Conservation (phyloP, 2,888 invertebrate species). For the Nemurella pictetii region DNA sequence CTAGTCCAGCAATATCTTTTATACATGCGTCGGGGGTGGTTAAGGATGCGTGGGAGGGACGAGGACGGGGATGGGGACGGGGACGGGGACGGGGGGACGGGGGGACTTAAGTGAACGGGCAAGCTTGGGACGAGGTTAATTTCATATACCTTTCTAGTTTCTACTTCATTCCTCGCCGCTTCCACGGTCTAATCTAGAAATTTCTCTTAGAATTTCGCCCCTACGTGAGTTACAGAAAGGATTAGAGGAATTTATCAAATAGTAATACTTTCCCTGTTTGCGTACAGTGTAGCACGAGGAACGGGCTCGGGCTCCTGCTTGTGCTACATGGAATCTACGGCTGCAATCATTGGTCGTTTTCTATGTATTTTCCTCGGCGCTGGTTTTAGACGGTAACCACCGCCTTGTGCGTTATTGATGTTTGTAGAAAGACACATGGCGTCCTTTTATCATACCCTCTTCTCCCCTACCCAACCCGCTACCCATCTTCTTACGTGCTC, state of each 20-base stretch:
- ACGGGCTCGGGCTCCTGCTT: too few relatives aligned
- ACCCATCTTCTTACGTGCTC: slow-evolving; percentile 28
- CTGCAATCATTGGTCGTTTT: background rate
- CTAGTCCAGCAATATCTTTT: background rate
- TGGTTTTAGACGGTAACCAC: background rate
- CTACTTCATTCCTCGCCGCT: background rate
- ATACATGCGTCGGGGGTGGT: background rate
- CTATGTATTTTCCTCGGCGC: background rate
- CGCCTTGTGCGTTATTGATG: slow-evolving; percentile 29
- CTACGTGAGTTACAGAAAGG: background rate
- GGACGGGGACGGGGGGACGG: background rate
- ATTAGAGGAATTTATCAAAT: slow-evolving; percentile 20
- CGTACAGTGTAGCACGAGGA: background rate
- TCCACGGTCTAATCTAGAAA: background rate
- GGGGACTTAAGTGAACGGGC: background rate
- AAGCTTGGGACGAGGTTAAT: background rate
- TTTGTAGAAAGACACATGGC: slow-evolving; percentile 31
- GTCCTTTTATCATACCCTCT: slow-evolving; percentile 22
- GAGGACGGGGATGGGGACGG: background rate
- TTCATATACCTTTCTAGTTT: background rate
- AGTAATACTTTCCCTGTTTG: background rate
- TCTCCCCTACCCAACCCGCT: background rate
- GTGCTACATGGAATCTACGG: background rate
- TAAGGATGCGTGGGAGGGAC: background rate
- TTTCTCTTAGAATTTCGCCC: slow-evolving; percentile 8